These are phyloP conservation scores for Dolichopus griseipennis DNA, from an alignment of 2,888 invertebrate species.

Conservation along the genomic window DNA sequence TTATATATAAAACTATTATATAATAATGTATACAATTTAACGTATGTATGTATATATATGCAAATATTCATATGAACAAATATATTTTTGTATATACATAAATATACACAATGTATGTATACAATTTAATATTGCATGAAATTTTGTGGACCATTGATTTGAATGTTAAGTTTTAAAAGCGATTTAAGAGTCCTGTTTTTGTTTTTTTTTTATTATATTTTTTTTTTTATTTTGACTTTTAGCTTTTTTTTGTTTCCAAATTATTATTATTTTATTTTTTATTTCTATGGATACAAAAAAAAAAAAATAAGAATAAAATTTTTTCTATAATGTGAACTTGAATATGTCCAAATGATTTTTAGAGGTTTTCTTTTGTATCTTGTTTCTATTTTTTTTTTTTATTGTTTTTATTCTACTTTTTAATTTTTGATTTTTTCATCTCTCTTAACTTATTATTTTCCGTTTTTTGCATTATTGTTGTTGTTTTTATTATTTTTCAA, in stretches of 20 bases:
- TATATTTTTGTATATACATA: too few species aligned
- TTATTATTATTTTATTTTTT: neutral
- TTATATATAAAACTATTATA: too few species aligned
- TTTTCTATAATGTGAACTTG: neutral
- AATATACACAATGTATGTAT: neutral
- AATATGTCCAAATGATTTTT: neutral
- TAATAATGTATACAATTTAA: too few species aligned
- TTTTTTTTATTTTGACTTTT: neutral
- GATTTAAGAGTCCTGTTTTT: neutral
- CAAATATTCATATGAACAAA: too few species aligned
- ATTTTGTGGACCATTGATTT: constrained; percentile 13
- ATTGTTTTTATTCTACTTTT: too few species aligned
- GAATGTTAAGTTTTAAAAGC: constrained; percentile 8
- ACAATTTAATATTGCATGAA: constrained; percentile 12
- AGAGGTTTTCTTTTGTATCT: neutral
- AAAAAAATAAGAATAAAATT: too few species aligned
- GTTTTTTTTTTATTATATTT: neutral
- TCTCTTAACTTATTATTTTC: neutral
- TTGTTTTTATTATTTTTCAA: too few species aligned
- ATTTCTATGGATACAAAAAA: neutral
- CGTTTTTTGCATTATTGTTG: too few species aligned
- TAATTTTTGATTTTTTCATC: too few species aligned
- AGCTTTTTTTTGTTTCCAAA: neutral
- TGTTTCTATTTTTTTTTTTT: neutral
- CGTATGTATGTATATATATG: too few species aligned